Evolutionary conservation across 2,888 invertebrate genomes (phyloP), one percentile per base, ranked within the genome.

Genomic region (Metellina segmentata): DNA sequence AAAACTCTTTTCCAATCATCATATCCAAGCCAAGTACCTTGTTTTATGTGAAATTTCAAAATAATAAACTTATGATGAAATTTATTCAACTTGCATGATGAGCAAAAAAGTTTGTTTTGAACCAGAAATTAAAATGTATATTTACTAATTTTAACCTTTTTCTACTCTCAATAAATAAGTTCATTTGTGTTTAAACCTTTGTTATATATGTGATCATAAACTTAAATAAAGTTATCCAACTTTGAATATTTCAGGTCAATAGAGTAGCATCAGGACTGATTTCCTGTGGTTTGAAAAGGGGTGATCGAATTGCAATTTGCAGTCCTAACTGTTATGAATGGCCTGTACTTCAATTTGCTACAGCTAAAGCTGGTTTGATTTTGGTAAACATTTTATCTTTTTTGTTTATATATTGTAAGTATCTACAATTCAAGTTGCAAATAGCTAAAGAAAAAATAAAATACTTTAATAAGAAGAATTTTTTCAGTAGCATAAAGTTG

Each of bases 231-330:
- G 13, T 16, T 13, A 6, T 69, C 6, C 0, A 69, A 7, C 8
- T 69, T 69, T 69, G 34, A 61, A 61, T 16, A 61, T 61, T 79
- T 86, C 91, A 97, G 96, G 96, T 96, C 0, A 97, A 97, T 94
- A 95, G 95, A 86, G 94, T 98, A 6, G 97, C 97, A 0, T 96
- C 97, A 0, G 97, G 97, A 0, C 95, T 98, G 0, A 94, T 96
- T n/a, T 96, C 96, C 71, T 94, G 97, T 49, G 98, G 98, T 0
- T 94, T 98, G 20, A 94, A 96, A 87, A 96, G 95, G 52, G 97
- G 97, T 0, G 98, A 98, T 94, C 95, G 97, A 9, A 94, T 98
- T 5, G 98, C 97, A 0, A 95, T 98, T 48, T 98, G 97, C 97
- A 96, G 97, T 0, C 97, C 97, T 0, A 98, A 98, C 95, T 95